Percentiles rank a stretch among this genome's conserved stretches.
These are phyloP conservation scores for Labeo catla DNA, from an alignment of 2,113 vertebrate genomes.

Conservation along the genomic window DNA sequence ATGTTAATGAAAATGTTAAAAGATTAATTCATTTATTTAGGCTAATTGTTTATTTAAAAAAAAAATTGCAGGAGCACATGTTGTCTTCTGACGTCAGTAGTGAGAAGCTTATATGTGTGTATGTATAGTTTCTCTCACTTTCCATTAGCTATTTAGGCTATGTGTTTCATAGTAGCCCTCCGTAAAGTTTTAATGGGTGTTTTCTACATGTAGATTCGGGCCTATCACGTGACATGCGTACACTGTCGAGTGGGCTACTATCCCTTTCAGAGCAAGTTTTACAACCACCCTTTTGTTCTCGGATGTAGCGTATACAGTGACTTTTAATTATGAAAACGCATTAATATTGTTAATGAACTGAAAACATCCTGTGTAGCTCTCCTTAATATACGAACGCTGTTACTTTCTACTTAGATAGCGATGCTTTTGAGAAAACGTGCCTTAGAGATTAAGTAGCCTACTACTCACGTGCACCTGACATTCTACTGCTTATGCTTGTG, in stretches of 20 bases:
- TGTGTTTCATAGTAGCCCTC: neutral
- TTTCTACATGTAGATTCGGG: neutral
- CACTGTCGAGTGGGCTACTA: neutral
- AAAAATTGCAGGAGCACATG: neutral
- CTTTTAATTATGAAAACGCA: neutral
- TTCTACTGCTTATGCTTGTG: neutral
- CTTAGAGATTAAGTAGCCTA: neutral
- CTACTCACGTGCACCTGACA: neutral
- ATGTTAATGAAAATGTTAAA: neutral
- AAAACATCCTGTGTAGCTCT: neutral
- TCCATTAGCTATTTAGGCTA: neutral
- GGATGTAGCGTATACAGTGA: neutral
- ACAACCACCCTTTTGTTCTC: neutral
- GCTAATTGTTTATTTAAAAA: neutral
- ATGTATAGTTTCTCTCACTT: neutral
- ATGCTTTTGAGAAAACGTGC: neutral
- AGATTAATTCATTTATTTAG: neutral
- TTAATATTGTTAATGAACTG: neutral
- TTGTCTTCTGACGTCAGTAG: neutral
- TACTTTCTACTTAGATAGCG: neutral
- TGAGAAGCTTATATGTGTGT: neutral
- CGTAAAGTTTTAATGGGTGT: neutral
- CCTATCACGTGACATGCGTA: slow-evolving; percentile 8
- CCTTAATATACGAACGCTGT: neutral
- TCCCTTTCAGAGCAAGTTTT: neutral